Base-by-base conservation (phyloP, 2,113 vertebrate genomes). In the Neogale vison region DNA sequence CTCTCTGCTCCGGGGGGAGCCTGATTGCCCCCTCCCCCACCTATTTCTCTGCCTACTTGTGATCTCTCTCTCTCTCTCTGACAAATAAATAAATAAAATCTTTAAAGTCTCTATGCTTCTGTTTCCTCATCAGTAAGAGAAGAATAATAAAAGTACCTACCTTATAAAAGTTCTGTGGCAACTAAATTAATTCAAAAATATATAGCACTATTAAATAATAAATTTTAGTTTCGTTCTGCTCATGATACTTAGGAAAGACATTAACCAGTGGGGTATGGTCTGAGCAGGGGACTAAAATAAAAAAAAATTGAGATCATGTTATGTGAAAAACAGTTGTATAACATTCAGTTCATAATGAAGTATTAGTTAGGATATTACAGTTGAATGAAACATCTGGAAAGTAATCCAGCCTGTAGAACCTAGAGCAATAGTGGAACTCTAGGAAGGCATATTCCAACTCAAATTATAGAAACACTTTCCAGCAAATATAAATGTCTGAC, bases 171-270 rank as follows among this genome's bases (percentile, higher is more conserved):
- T 79, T 77, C 83, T 83, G 31, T 47, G 67, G 18, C 29, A 95
- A 87, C 36, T 90, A 85, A 93, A 92, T 67, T 81, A 87, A 83
- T 55, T 93, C 29, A 96, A 84, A 47, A 55, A 42, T 8, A 57
- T 7, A n/a, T 7, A 77, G 12, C 21, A 81, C n/a, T 42, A 88
- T 88, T 94, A 86, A 92, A 77, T 42, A 84, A 67, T 57, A 79
- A 34, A 82, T 92, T 34, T 71, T 80, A 80, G 7, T 52, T 84
- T 47, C 24, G 2, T 31, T 50, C 74, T 57, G 11, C 24, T 36
- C 26, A 34, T 39, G 4, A 52, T 31, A 63, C 50, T 77, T 86
- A 80, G 31, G 31, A 86, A 42, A 90, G 39, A 95, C 15, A 80
- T 57, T 63, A 90, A 76, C 7, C 39, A 85, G 55, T 24, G 67